Percentiles rank a stretch among this genome's conserved stretches.
Evolutionary conservation across 2,888 invertebrate species (phyloP).

Genomic region (Seladonia tumulorum): DNA sequence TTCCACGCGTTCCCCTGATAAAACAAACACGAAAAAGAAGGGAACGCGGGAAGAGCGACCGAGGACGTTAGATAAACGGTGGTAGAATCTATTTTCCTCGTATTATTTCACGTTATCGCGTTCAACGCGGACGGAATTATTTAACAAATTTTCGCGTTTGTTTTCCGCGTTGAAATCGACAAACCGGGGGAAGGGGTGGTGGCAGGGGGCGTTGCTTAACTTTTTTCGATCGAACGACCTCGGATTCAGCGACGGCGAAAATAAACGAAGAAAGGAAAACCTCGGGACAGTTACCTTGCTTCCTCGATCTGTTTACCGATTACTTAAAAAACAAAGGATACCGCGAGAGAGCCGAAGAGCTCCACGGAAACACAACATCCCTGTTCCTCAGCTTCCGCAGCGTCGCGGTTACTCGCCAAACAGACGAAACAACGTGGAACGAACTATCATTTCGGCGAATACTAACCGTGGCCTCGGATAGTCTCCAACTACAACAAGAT

Average conservation of each 20-base stretch:
- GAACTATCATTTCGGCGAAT: background rate
- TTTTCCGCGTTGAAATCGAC: background rate
- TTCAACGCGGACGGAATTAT: background rate
- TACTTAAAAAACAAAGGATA: background rate
- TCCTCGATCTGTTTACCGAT: background rate
- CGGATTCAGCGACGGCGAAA: background rate
- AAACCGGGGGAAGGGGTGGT: too few species aligned
- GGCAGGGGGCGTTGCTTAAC: background rate
- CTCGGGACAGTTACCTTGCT: background rate
- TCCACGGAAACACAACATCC: background rate
- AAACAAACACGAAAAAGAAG: background rate
- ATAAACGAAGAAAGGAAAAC: background rate
- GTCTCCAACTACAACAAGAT: background rate
- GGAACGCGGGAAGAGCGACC: background rate
- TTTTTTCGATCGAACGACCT: background rate
- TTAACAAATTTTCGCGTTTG: background rate
- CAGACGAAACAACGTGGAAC: conserved; percentile 6
- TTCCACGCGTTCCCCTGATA: background rate
- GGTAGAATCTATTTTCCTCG: background rate
- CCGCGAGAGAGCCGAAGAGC: background rate
- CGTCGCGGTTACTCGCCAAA: conserved; percentile 12
- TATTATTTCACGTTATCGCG: background rate
- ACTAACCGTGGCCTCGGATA: background rate
- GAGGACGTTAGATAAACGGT: background rate
- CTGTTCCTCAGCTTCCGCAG: background rate